Conservation (phyloP, 2,113 vertebrate genomes). For the Cheirogaleus medius region DNA sequence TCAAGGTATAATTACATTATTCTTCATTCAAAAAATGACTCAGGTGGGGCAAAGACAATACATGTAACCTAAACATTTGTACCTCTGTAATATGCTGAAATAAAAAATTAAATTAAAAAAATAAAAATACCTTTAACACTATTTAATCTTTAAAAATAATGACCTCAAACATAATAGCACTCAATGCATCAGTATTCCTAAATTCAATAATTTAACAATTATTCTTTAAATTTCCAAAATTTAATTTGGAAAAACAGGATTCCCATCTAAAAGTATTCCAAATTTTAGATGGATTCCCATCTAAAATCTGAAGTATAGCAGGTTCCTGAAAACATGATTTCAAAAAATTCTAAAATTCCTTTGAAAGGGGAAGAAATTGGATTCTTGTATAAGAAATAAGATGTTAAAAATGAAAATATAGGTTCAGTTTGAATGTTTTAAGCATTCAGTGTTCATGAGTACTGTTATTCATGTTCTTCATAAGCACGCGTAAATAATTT, state of each 20-base stretch:
- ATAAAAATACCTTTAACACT: too few species aligned
- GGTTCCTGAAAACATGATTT: conserved; percentile 11
- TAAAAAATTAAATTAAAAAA: too few species aligned
- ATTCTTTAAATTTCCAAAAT: background rate
- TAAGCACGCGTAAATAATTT: conserved; percentile 8
- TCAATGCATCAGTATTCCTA: background rate
- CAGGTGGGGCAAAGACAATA: too few species aligned
- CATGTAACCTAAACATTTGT: too few species aligned
- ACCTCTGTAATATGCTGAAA: too few species aligned
- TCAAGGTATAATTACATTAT: too few species aligned
- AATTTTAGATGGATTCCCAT: conserved; percentile 29
- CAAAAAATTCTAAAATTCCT: background rate
- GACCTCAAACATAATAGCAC: background rate
- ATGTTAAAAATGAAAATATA: background rate
- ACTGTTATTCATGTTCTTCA: background rate
- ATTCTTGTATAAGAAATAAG: background rate
- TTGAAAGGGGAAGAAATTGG: background rate
- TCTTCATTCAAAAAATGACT: background rate
- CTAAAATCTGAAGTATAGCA: background rate
- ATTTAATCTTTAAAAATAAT: background rate
- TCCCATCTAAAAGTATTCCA: background rate
- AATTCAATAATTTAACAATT: background rate
- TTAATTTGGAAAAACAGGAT: background rate
- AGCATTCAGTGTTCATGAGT: background rate
- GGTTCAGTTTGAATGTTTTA: conserved; percentile 1